phyloP scores from a whole-genome alignment of 2,888 invertebrate genomes.

The Drosophila rellima region DNA sequence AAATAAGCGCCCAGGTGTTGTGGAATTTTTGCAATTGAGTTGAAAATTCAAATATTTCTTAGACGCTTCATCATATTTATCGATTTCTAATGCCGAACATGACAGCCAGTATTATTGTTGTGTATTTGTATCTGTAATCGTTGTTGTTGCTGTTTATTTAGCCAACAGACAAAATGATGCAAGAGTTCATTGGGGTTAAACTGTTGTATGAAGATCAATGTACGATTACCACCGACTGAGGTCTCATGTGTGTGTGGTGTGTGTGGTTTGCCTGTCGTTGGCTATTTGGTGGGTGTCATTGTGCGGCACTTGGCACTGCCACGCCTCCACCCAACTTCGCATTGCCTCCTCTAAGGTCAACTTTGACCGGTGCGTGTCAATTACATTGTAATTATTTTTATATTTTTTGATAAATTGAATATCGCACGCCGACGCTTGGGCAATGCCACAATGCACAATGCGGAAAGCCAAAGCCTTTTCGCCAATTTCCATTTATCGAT shows the following conservation, averaged over 20 bases:
- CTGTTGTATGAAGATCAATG: slow-evolving; percentile 81
- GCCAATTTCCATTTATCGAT: slow-evolving; percentile 55
- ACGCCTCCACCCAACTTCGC: slow-evolving; percentile 48
- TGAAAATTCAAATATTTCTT: slow-evolving; percentile 4
- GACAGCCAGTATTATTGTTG: slow-evolving; percentile 44
- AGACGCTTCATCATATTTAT: slow-evolving; percentile 64
- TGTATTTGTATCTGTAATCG: slow-evolving; percentile 15
- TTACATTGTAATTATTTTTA: slow-evolving; percentile 78
- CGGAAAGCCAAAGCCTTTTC: slow-evolving; percentile 44
- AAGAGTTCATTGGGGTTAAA: slow-evolving; percentile 77
- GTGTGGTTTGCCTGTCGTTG: slow-evolving; percentile 24
- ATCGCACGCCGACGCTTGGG: slow-evolving; percentile 43
- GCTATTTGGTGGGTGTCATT: slow-evolving; percentile 68
- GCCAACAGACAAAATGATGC: slow-evolving; percentile 61
- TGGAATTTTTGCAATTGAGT: slow-evolving; percentile 1
- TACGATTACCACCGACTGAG: slow-evolving; percentile 51
- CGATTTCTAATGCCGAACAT: slow-evolving; percentile 74
- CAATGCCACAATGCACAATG: slow-evolving; percentile 23
- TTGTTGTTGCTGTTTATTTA: slow-evolving; percentile 38
- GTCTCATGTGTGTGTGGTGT: slow-evolving; percentile 21
- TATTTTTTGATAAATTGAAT: slow-evolving; percentile 73
- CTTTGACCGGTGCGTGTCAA: slow-evolving; percentile 72
- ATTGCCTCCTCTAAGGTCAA: slow-evolving; percentile 12
- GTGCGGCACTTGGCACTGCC: slow-evolving; percentile 56
- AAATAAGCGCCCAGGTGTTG: slow-evolving; percentile 51